Evolutionary conservation across 2,113 vertebrate genomes (phyloP).

Genomic region (Epinephelus fuscoguttatus): DNA sequence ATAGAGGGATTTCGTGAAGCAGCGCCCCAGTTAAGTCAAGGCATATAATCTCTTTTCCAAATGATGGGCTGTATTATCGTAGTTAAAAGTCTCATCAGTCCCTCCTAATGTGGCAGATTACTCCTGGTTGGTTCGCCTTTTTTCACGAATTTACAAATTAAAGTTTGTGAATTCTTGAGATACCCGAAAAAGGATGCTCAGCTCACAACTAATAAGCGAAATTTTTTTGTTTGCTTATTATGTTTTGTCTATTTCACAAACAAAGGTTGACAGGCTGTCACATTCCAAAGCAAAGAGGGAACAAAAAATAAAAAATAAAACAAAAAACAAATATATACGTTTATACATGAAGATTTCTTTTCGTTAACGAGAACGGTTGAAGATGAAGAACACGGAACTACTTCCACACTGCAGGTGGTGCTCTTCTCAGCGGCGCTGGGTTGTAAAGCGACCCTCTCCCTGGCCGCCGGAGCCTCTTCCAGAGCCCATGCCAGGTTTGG

Average conservation of each 20-base stretch:
- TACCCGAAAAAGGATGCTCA: slow-evolving; percentile 89
- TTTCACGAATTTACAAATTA: slow-evolving; percentile 91
- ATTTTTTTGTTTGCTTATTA: slow-evolving; percentile 78
- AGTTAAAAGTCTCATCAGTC: slow-evolving; percentile 82
- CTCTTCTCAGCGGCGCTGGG: slow-evolving; percentile 90
- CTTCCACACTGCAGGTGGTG: slow-evolving; percentile 84
- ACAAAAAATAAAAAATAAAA: slow-evolving; percentile 80
- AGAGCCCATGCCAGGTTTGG: slow-evolving; percentile 89
- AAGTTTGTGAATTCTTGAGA: slow-evolving; percentile 90
- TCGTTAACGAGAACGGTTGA: slow-evolving; percentile 92
- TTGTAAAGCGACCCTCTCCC: slow-evolving; percentile 92
- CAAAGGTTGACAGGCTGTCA: slow-evolving; percentile 94
- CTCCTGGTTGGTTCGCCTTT: slow-evolving; percentile 78
- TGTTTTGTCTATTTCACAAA: slow-evolving; percentile 91
- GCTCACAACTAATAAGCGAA: slow-evolving; percentile 89
- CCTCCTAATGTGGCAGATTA: slow-evolving; percentile 82
- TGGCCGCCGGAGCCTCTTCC: slow-evolving; percentile 89
- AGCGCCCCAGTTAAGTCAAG: slow-evolving; percentile 78
- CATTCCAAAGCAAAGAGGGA: slow-evolving; percentile 93
- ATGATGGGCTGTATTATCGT: slow-evolving; percentile 81
- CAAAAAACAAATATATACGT: slow-evolving; percentile 86
- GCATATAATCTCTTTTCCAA: slow-evolving; percentile 83
- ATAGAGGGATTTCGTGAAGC: slow-evolving; percentile 86
- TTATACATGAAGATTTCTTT: slow-evolving; percentile 84
- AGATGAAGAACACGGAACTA: slow-evolving; percentile 93